phyloP scores from a whole-genome alignment of 1,140 invertebrate species.

The Cylas formicarius region DNA sequence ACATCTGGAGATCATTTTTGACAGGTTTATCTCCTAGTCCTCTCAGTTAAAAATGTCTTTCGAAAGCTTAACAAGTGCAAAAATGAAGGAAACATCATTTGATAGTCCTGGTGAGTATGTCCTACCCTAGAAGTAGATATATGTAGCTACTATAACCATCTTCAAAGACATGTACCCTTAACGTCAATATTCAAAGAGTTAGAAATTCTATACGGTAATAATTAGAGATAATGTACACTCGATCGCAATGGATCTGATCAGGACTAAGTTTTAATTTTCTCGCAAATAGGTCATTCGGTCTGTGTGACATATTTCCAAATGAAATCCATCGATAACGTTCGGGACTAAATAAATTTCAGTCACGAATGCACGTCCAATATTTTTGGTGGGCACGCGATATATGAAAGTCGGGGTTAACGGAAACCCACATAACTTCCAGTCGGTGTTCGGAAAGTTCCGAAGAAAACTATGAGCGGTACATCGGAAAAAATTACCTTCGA shows the following conservation, averaged over 20 bases:
- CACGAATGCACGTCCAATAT: slow-evolving; percentile 17
- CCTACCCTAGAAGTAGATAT: too few relatives aligned
- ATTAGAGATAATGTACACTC: too few relatives aligned
- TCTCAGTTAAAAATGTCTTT: slow-evolving; percentile 6
- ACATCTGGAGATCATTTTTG: too few relatives aligned
- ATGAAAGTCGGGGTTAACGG: slow-evolving; percentile 3
- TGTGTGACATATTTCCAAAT: slow-evolving; percentile 20
- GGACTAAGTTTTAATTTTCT: too few relatives aligned
- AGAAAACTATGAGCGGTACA: slow-evolving; percentile 20
- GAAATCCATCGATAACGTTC: slow-evolving; percentile 16
- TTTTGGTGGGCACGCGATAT: slow-evolving; percentile 17
- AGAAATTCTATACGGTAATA: too few relatives aligned
- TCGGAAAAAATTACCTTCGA: slow-evolving; percentile 6
- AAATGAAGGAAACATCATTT: slow-evolving; percentile 15
- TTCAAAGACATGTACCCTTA: too few relatives aligned
- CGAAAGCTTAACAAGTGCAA: slow-evolving; percentile 4
- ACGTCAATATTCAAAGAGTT: too few relatives aligned
- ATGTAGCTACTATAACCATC: too few relatives aligned
- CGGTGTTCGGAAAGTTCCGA: slow-evolving; percentile 10
- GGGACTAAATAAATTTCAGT: slow-evolving; percentile 20
- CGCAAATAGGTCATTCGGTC: too few relatives aligned
- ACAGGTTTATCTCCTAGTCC: too few relatives aligned
- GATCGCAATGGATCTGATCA: too few relatives aligned
- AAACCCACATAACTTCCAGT: slow-evolving; percentile 1
- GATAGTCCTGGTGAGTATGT: slow-evolving; percentile 6